These are phyloP conservation scores for Atrina japonica DNA, from an alignment of 2,888 invertebrate species.

Conservation along the genomic window DNA sequence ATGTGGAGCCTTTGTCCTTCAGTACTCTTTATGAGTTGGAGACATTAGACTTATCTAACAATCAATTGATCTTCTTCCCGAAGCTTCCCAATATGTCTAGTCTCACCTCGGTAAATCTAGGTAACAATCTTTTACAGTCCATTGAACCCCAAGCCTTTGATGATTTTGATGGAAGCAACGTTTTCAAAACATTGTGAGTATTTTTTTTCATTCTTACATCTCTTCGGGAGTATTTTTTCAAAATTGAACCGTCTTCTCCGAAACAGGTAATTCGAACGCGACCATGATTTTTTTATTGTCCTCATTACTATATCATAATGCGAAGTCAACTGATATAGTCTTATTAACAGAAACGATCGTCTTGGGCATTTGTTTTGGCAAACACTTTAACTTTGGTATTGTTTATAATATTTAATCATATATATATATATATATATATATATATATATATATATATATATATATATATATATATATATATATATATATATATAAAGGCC, in stretches of 20 bases:
- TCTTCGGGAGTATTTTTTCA: background rate
- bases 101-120: slow-evolving; percentile 50
- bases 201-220: background rate
- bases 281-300: background rate
- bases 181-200: slow-evolving; percentile 64
- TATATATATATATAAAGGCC: too few relatives aligned
- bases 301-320: background rate
- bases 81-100: slow-evolving; percentile 59
- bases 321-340: background rate
- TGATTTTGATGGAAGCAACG: slow-evolving; percentile 49
- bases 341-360: too few relatives aligned
- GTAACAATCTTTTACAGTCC: slow-evolving; percentile 58
- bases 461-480: too few relatives aligned
- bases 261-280: too few relatives aligned
- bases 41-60: slow-evolving; percentile 35
- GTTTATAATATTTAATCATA: too few relatives aligned
- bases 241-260: too few relatives aligned
- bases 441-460: too few relatives aligned
- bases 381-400: too few relatives aligned
- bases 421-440: too few relatives aligned
- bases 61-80: slow-evolving; percentile 54
- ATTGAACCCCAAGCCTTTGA: slow-evolving; percentile 65
- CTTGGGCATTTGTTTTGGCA: background rate
- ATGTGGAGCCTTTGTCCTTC: slow-evolving; percentile 38
- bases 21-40: slow-evolving; percentile 23